These are phyloP conservation scores for Aplidium turbinatum DNA, from an alignment of 23 tunicate species.

Conservation along the genomic window DNA sequence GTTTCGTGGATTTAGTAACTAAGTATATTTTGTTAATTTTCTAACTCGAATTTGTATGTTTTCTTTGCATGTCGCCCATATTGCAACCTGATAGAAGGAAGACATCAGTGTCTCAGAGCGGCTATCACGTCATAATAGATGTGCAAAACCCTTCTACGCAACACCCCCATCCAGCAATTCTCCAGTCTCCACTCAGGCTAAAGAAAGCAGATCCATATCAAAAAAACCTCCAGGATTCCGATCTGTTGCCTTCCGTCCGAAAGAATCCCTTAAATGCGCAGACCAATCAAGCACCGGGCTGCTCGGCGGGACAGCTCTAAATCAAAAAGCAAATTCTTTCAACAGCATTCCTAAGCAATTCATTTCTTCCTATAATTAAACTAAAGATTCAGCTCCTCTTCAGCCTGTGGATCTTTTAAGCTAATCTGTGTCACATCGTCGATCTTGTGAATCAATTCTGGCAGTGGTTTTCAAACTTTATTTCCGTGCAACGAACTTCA, in stretches of 20 bases:
- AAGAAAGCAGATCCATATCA: too few relatives aligned
- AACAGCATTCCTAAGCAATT: slow-evolving; percentile 9
- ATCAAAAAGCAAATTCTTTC: neutral
- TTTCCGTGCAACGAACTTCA: too few relatives aligned
- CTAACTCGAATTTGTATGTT: neutral
- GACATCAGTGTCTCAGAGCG: slow-evolving; percentile 42
- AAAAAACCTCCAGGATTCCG: slow-evolving; percentile 70
- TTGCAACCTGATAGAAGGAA: slow-evolving; percentile 30
- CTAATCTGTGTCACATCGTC: too few relatives aligned
- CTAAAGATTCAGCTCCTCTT: too few relatives aligned
- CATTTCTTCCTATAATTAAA: too few relatives aligned
- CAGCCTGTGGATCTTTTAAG: too few relatives aligned
- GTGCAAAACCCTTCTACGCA: slow-evolving; percentile 67
- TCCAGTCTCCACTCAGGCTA: neutral
- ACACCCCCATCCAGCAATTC: slow-evolving; percentile 14
- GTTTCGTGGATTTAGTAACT: neutral
- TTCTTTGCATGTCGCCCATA: slow-evolving; percentile 9
- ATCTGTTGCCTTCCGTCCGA: slow-evolving; percentile 64
- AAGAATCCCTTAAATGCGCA: too few relatives aligned
- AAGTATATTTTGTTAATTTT: neutral
- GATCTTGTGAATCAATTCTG: too few relatives aligned
- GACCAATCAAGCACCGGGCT: too few relatives aligned
- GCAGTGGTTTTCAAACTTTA: too few relatives aligned
- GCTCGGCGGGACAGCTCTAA: too few relatives aligned
- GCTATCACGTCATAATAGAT: slow-evolving; percentile 65